Percentiles rank a stretch among this genome's conserved stretches.
Evolutionary conservation across 2,797 vertebrate species (phyloP).

Genomic region (Malacoctenus gilli): DNA sequence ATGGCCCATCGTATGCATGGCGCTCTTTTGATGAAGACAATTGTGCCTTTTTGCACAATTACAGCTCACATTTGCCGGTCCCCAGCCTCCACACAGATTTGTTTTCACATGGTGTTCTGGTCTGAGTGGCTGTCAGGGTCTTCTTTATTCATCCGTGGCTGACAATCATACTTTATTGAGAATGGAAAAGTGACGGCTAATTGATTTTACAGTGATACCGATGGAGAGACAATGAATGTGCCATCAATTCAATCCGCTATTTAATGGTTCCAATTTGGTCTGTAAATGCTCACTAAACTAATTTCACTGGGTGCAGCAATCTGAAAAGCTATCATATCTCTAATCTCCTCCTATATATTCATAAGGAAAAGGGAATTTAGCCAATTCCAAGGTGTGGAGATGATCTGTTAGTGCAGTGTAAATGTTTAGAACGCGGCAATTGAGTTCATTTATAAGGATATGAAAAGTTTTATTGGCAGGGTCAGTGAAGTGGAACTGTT

Average conservation of each 20-base stretch:
- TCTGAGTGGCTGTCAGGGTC: constrained; percentile 88
- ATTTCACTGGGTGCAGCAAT: constrained; percentile 99
- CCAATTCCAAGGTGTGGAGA: constrained; percentile 99
- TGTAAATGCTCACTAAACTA: constrained; percentile 99
- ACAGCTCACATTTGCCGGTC: constrained; percentile 78
- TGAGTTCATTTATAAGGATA: constrained; percentile 99
- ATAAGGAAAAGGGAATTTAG: constrained; percentile 99
- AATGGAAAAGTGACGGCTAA: constrained; percentile 99
- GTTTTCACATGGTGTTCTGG: constrained; percentile 81
- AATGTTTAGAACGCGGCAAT: constrained; percentile 99
- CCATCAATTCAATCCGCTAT: constrained; percentile 99
- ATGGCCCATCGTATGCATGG: constrained; percentile 78
- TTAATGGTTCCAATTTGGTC: constrained; percentile 99
- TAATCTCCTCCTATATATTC: constrained; percentile 99
- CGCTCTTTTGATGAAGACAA: constrained; percentile 83
- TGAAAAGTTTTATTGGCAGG: constrained; percentile 99
- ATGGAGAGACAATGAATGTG: constrained; percentile 99
- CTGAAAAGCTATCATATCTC: constrained; percentile 99
- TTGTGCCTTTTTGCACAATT: constrained; percentile 79
- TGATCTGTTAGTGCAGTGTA: constrained; percentile 99
- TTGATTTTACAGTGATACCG: constrained; percentile 99
- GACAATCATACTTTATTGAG: constrained; percentile 98
- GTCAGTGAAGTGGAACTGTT: constrained; percentile 98
- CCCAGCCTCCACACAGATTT: constrained; percentile 73
- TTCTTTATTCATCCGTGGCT: constrained; percentile 91